Evolutionary conservation across 2,113 vertebrate genomes (phyloP).

Genomic region (Siphamia tubifer): DNA sequence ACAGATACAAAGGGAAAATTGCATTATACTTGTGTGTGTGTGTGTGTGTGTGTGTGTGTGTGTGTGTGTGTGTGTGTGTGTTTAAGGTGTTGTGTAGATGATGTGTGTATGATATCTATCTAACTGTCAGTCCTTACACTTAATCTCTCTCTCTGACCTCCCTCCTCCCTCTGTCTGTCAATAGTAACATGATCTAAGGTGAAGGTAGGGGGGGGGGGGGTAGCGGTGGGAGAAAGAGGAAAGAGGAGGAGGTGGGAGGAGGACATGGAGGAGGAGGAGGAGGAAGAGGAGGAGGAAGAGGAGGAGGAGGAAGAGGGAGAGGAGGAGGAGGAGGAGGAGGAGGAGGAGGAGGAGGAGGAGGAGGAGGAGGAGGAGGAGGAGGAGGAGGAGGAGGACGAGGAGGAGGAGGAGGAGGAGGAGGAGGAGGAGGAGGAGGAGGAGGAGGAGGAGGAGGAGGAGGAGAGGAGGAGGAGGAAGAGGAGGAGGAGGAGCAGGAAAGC

Average conservation of each 20-base stretch:
- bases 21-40: too few species aligned
- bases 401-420: slow-evolving; percentile 57
- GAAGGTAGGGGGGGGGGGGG: slow-evolving; percentile 54
- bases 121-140: slow-evolving; percentile 49
- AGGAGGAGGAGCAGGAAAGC: slow-evolving; percentile 56
- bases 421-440: slow-evolving; percentile 56
- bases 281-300: slow-evolving; percentile 41
- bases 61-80: neutral
- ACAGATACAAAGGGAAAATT: too few species aligned
- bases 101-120: slow-evolving; percentile 53
- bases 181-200: slow-evolving; percentile 77
- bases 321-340: slow-evolving; percentile 44
- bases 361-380: slow-evolving; percentile 56
- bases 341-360: slow-evolving; percentile 48
- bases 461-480: slow-evolving; percentile 39
- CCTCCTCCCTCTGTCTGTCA: slow-evolving; percentile 57
- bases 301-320: slow-evolving; percentile 53
- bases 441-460: slow-evolving; percentile 48
- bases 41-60: neutral
- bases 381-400: slow-evolving; percentile 55
- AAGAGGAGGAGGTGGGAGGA: slow-evolving; percentile 39
- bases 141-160: slow-evolving; percentile 62
- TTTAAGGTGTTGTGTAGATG: slow-evolving; percentile 43
- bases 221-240: slow-evolving; percentile 52
- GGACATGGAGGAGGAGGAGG: slow-evolving; percentile 43